These are phyloP conservation scores for Triops longicaudatus DNA, from an alignment of 1,140 invertebrate species.

Conservation along the genomic window DNA sequence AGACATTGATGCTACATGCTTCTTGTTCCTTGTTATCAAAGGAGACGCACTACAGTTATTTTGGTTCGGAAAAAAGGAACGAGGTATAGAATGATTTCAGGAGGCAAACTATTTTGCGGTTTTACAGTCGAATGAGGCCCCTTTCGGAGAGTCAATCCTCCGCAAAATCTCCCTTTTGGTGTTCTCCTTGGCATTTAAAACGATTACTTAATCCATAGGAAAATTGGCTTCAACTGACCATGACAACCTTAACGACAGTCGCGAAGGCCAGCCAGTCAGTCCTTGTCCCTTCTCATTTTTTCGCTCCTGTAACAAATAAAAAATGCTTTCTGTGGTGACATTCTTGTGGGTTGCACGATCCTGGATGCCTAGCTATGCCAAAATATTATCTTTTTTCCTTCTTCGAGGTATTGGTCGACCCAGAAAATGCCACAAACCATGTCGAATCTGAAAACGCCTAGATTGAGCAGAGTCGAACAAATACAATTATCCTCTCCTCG, in stretches of 20 bases:
- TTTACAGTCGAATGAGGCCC: not conserved
- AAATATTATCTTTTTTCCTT: not conserved
- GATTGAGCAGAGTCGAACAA: not conserved
- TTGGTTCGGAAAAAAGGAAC: not conserved
- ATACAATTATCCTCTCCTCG: too few species aligned
- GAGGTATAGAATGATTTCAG: not conserved
- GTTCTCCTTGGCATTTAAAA: not conserved
- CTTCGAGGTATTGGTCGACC: not conserved
- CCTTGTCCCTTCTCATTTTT: not conserved
- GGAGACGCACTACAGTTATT: too few species aligned
- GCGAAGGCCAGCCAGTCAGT: not conserved
- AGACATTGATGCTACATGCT: not conserved
- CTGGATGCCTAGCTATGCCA: not conserved
- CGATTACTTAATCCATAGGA: slow-evolving; percentile 3
- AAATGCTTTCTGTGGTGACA: not conserved
- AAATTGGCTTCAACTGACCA: not conserved
- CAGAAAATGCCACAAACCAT: not conserved
- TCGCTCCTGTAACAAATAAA: not conserved
- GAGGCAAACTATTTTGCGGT: not conserved
- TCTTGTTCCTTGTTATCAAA: not conserved
- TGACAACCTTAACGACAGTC: not conserved
- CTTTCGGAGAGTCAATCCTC: too few species aligned
- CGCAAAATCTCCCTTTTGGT: not conserved
- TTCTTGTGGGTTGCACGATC: not conserved
- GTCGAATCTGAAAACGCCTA: not conserved